Conservation (phyloP, 2,888 invertebrate species). For the Phrixothrix hirtus region DNA sequence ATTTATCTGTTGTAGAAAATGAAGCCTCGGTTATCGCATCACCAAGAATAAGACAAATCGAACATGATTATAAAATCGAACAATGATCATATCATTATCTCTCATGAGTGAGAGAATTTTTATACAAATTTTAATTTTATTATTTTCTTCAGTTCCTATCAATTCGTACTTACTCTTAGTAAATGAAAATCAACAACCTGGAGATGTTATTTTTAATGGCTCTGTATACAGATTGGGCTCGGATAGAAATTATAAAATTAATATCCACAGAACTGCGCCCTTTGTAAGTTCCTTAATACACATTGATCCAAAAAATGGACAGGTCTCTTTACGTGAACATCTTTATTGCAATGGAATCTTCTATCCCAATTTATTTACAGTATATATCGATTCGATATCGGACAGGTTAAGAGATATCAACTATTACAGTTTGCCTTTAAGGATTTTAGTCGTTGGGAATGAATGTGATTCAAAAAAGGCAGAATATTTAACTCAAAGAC, state of each 20-base stretch:
- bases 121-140: conserved; percentile 26
- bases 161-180: conserved; percentile 50
- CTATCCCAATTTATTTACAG: conserved; percentile 83
- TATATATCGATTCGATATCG: conserved; percentile 85
- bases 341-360: conserved; percentile 79
- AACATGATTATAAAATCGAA: conserved; percentile 29
- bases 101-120: conserved; percentile 38
- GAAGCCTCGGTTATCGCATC: conserved; percentile 9
- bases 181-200: conserved; percentile 59
- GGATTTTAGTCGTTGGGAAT: conserved; percentile 74
- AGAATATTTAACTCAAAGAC: conserved; percentile 44
- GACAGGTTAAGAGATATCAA: conserved; percentile 77
- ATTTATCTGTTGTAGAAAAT: too few relatives aligned
- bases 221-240: conserved; percentile 80
- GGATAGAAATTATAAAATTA: conserved; percentile 77
- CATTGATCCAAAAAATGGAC: conserved; percentile 75
- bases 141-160: conserved; percentile 19
- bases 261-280: conserved; percentile 78
- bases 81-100: conserved; percentile 36
- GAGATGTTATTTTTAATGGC: conserved; percentile 74
- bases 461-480: conserved; percentile 69
- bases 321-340: conserved; percentile 71
- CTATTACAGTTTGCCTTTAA: conserved; percentile 78
- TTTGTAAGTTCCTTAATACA: conserved; percentile 78
- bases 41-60: neutral